Evolutionary conservation across 1,140 invertebrate species (phyloP).

Genomic region (Sarcophaga peregrina): DNA sequence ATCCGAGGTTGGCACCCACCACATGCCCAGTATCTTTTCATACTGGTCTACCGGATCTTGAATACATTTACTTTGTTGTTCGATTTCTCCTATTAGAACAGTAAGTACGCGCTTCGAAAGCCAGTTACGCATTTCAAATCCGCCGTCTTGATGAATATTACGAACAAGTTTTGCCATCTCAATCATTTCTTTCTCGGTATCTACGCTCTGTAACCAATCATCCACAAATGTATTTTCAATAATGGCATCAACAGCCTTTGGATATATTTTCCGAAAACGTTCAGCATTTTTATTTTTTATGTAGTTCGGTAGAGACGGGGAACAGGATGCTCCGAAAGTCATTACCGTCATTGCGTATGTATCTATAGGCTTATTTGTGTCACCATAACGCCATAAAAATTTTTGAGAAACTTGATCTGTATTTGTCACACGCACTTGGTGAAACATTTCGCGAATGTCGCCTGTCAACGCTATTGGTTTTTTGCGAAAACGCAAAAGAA

Average conservation of each 20-base stretch:
- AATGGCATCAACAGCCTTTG: conserved; percentile 23
- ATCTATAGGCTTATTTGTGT: conserved; percentile 28
- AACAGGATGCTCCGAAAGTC: conserved; percentile 59
- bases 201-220: conserved; percentile 20
- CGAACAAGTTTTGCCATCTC: neutral
- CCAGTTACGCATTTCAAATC: conserved; percentile 32
- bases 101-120: neutral
- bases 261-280: conserved; percentile 46
- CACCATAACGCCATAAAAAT: conserved; percentile 40
- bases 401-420: neutral
- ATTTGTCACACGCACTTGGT: neutral
- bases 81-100: neutral
- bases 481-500: conserved; percentile 31
- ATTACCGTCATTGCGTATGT: conserved; percentile 58
- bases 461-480: conserved; percentile 19
- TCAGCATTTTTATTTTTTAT: conserved; percentile 56
- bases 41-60: conserved; percentile 1
- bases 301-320: conserved; percentile 53
- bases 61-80: neutral
- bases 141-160: neutral
- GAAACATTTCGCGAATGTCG: conserved; percentile 35
- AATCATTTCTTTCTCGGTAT: neutral
- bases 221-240: conserved; percentile 20
- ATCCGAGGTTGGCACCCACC: conserved; percentile 25
- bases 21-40: conserved; percentile 35